Evolutionary conservation across 2,797 vertebrate species (phyloP).

Genomic region (Geotrypetes seraphini): DNA sequence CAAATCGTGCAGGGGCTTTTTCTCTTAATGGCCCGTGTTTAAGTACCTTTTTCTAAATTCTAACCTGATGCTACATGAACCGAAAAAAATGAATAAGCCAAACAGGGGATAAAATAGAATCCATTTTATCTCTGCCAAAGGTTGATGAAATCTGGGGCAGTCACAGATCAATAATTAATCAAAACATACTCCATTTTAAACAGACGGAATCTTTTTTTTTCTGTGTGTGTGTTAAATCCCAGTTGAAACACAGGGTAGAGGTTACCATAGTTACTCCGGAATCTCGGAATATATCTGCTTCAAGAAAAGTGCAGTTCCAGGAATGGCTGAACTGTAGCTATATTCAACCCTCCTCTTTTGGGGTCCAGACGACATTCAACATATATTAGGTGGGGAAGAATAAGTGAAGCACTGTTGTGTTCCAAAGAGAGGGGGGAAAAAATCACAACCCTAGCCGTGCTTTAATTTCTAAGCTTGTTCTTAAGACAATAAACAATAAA

Average conservation of each 20-base stretch:
- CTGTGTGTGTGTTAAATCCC: too few relatives aligned
- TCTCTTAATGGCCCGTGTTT: too few relatives aligned
- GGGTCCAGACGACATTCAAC: conserved; percentile 3
- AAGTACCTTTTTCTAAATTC: too few relatives aligned
- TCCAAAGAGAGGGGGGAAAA: neutral
- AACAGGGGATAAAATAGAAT: too few relatives aligned
- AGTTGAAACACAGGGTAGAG: conserved; percentile 18
- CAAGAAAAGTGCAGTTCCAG: conserved; percentile 18
- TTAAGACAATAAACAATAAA: too few relatives aligned
- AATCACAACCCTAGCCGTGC: neutral
- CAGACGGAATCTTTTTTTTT: conserved; percentile 25
- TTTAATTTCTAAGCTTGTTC: too few relatives aligned
- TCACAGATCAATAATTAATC: conserved; percentile 33
- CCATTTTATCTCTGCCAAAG: too few relatives aligned
- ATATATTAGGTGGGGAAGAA: neutral
- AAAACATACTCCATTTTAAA: conserved; percentile 22
- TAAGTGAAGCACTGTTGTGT: conserved; percentile 21
- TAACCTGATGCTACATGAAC: too few relatives aligned
- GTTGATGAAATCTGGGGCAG: conserved; percentile 18
- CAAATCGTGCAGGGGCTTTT: too few relatives aligned
- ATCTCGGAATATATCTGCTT: conserved; percentile 43
- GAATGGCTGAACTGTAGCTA: conserved; percentile 32
- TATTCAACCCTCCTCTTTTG: conserved; percentile 17
- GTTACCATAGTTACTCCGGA: conserved; percentile 56
- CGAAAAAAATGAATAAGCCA: too few relatives aligned